Evolutionary conservation across 2,888 invertebrate genomes (phyloP).

Genomic region (Tetropium fuscum): DNA sequence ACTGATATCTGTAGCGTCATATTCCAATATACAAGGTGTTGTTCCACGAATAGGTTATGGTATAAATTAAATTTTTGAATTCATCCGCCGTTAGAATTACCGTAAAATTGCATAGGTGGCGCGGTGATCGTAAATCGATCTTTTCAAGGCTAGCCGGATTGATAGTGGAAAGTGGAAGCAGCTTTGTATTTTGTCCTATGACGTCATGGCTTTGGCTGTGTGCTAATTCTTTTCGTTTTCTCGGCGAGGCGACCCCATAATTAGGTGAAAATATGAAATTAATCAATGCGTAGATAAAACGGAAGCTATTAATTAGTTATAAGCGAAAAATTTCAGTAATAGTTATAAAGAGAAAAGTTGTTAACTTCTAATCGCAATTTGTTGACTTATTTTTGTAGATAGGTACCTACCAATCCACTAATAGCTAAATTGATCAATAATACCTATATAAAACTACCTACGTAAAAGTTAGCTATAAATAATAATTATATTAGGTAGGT

Average conservation of each 20-base stretch:
- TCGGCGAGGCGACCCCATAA: too few species aligned
- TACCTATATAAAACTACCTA: too few species aligned
- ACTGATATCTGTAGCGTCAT: too few species aligned
- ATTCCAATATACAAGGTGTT: neutral
- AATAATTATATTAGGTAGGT: too few species aligned
- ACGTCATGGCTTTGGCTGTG: slow-evolving; percentile 45
- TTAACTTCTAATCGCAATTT: too few species aligned
- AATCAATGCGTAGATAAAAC: slow-evolving; percentile 1
- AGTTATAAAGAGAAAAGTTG: too few species aligned
- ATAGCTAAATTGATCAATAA: too few species aligned
- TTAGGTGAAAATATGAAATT: slow-evolving; percentile 8
- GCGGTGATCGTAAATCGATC: slow-evolving; percentile 28
- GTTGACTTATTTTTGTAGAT: too few species aligned
- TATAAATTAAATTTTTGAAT: slow-evolving; percentile 29
- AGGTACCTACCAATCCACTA: too few species aligned
- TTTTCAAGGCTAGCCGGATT: slow-evolving; percentile 41
- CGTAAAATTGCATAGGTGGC: slow-evolving; percentile 29
- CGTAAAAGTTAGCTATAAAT: too few species aligned
- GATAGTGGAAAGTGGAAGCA: too few species aligned
- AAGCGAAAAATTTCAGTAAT: neutral
- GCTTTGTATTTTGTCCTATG: slow-evolving; percentile 32
- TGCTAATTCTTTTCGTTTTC: slow-evolving; percentile 34
- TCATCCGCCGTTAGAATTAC: slow-evolving; percentile 22
- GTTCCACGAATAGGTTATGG: slow-evolving; percentile 1
- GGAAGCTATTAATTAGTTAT: neutral